These are phyloP conservation scores for Aquatica leii DNA, from an alignment of 2,888 invertebrate genomes.

Conservation along the genomic window DNA sequence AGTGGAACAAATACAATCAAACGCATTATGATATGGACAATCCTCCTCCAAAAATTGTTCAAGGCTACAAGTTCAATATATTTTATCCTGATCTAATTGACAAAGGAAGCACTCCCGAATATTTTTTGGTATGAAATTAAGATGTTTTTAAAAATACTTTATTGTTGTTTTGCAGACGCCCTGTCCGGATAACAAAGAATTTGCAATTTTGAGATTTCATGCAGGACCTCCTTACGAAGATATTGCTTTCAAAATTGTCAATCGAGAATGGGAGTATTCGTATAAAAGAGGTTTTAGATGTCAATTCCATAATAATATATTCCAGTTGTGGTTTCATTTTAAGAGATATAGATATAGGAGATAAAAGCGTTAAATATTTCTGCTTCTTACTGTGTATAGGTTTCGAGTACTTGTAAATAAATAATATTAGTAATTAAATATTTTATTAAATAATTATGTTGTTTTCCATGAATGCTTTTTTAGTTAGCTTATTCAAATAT, in stretches of 20 bases:
- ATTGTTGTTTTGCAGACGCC: constrained; percentile 71
- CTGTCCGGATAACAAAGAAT: constrained; percentile 91
- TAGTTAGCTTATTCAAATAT: too few relatives aligned
- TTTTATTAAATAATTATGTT: too few relatives aligned
- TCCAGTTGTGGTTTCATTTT: constrained; percentile 99
- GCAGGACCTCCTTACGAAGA: constrained; percentile 99
- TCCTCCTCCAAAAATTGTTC: constrained; percentile 99
- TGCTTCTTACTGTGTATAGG: neutral
- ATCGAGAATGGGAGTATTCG: constrained; percentile 99
- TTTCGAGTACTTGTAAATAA: too few relatives aligned
- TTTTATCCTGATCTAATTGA: constrained; percentile 99
- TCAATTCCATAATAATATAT: constrained; percentile 99
- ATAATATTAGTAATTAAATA: too few relatives aligned
- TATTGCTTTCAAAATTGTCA: constrained; percentile 98
- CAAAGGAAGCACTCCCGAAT: constrained; percentile 90
- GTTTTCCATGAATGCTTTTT: too few relatives aligned
- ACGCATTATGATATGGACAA: constrained; percentile 99
- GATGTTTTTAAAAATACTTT: neutral
- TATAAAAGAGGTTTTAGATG: constrained; percentile 98
- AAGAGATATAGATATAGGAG: constrained; percentile 95
- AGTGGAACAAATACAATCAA: constrained; percentile 99
- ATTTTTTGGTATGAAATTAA: constrained; percentile 76
- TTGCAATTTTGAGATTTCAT: constrained; percentile 92
- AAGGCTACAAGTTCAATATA: constrained; percentile 99
- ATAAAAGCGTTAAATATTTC: constrained; percentile 55